Percentiles rank a stretch among this genome's conserved stretches.
phyloP scores from a whole-genome alignment of 2,113 vertebrate genomes.

The Pelvicachromis taeniatus region DNA sequence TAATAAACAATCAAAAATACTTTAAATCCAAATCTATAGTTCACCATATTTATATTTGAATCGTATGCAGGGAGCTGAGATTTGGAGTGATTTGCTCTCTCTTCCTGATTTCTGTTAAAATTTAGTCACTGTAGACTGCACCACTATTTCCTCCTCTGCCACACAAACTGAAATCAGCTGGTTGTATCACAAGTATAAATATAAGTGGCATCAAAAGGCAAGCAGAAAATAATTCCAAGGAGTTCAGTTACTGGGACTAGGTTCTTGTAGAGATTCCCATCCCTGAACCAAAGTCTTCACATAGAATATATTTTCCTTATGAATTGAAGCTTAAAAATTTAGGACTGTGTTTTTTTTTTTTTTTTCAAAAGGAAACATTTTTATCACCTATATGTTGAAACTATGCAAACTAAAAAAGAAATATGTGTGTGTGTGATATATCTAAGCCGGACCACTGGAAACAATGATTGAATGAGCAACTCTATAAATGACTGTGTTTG shows the following conservation, averaged over 20 bases:
- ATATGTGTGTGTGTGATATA: neutral
- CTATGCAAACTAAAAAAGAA: no score
- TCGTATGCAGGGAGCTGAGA: neutral
- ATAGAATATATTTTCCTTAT: neutral
- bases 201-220: neutral
- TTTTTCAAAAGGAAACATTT: neutral
- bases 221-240: neutral
- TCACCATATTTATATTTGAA: neutral
- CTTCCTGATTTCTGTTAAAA: neutral
- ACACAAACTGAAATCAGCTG: neutral
- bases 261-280: neutral
- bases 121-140: neutral
- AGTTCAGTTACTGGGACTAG: neutral
- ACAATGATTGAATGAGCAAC: neutral
- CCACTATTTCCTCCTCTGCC: neutral
- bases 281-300: neutral
- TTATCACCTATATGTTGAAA: neutral
- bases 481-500: neutral
- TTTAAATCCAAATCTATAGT: neutral
- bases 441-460: neutral
- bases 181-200: neutral
- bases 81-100: neutral
- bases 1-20: neutral
- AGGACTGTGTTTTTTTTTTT: rapidly evolving
- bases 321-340: neutral